phyloP scores from a whole-genome alignment of 2,113 vertebrate genomes.

The Trematomus loennbergii region DNA sequence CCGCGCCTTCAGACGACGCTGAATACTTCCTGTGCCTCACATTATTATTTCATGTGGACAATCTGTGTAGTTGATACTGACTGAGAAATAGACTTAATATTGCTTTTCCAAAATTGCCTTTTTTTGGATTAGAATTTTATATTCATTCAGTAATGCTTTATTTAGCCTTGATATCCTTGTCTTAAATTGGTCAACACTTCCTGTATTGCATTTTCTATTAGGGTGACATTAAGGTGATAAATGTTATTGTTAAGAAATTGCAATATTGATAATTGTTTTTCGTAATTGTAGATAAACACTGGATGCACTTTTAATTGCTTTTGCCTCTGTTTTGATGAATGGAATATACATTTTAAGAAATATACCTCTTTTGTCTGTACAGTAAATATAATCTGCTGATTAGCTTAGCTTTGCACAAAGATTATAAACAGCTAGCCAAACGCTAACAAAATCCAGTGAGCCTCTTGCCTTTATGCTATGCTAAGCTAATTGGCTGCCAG shows the following conservation, averaged over 20 bases:
- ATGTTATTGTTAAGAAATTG: neutral
- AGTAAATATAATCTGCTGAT: neutral
- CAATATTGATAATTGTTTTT: neutral
- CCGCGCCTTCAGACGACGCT: slow-evolving; percentile 91
- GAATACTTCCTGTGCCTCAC: slow-evolving; percentile 87
- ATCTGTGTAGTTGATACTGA: neutral
- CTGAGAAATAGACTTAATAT: neutral
- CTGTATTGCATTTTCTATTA: slow-evolving; percentile 5
- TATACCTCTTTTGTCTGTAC: neutral
- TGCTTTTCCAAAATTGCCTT: too few relatives aligned
- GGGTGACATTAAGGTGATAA: too few relatives aligned
- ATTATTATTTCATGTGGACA: neutral
- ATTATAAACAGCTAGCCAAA: neutral
- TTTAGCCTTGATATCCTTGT: too few relatives aligned
- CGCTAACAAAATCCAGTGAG: too few relatives aligned
- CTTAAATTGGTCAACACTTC: neutral
- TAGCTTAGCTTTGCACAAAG: too few relatives aligned
- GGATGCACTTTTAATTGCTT: neutral
- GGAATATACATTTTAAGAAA: neutral
- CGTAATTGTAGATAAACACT: neutral
- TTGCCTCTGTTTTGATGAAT: neutral
- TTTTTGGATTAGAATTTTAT: too few relatives aligned
- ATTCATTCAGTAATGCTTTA: too few relatives aligned
- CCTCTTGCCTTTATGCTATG: neutral
- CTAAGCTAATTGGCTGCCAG: neutral